phyloP scores from a whole-genome alignment of 2,113 vertebrate species.

The Eudorcas thomsonii region DNA sequence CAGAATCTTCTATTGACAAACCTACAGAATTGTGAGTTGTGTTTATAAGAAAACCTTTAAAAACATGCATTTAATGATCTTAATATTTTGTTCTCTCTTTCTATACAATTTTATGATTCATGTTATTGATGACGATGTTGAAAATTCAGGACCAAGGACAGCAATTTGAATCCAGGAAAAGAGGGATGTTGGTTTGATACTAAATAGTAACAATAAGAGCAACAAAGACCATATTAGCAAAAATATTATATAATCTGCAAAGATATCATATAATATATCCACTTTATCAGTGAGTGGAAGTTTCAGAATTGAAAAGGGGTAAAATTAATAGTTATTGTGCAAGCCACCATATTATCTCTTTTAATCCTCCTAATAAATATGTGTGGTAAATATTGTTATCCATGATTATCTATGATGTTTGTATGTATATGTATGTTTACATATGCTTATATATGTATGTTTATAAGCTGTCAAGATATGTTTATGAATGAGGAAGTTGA shows the following conservation, averaged over 20 bases:
- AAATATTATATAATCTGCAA: background rate
- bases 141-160: background rate
- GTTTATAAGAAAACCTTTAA: background rate
- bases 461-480: background rate
- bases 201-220: background rate
- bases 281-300: background rate
- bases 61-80: background rate
- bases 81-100: background rate
- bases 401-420: background rate
- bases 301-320: background rate
- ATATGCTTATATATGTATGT: background rate
- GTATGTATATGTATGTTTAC: background rate
- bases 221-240: background rate
- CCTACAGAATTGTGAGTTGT: background rate
- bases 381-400: background rate
- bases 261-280: background rate
- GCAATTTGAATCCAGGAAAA: background rate
- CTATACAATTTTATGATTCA: background rate
- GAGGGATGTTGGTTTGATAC: background rate
- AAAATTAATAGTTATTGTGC: background rate
- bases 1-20: background rate
- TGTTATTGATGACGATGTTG: background rate
- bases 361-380: background rate
- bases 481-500: background rate
- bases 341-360: background rate